Evolutionary conservation across 2,113 vertebrate genomes (phyloP).

Genomic region (Okapia johnstoni): DNA sequence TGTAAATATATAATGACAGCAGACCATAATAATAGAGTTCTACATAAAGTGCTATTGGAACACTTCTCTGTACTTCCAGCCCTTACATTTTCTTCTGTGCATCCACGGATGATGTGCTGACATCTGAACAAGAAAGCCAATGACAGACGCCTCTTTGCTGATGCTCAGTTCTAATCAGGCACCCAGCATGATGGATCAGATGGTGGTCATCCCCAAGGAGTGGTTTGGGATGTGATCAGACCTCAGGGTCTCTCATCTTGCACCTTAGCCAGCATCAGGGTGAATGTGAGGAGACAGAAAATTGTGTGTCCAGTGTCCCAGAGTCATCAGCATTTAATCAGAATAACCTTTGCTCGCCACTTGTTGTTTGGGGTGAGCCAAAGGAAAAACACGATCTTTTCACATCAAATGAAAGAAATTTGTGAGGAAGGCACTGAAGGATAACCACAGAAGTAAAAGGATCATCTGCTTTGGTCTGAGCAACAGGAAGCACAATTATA

Average conservation of each 20-base stretch:
- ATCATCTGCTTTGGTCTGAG: background rate
- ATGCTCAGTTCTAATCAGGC: background rate
- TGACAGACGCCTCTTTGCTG: background rate
- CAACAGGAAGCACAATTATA: background rate
- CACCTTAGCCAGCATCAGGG: background rate
- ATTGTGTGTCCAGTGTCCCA: background rate
- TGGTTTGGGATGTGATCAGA: background rate
- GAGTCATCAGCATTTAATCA: background rate
- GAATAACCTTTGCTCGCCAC: background rate
- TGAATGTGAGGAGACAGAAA: background rate
- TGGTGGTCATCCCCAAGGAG: background rate
- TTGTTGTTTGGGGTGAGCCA: background rate
- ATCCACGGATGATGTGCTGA: background rate
- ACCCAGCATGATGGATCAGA: background rate
- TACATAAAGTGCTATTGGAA: background rate
- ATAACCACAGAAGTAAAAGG: background rate
- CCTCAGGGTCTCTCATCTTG: background rate
- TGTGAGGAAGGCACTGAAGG: background rate
- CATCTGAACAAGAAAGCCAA: background rate
- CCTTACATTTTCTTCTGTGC: background rate
- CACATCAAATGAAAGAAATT: background rate
- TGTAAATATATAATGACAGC: background rate
- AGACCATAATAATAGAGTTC: rapidly evolving
- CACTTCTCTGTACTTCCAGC: background rate
- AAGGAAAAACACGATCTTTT: background rate